A percentile compares a stretch with the other conserved stretches of the same genome.
Evolutionary conservation across 2,797 vertebrate genomes (phyloP).

Genomic region (Simalia tracyae): DNA sequence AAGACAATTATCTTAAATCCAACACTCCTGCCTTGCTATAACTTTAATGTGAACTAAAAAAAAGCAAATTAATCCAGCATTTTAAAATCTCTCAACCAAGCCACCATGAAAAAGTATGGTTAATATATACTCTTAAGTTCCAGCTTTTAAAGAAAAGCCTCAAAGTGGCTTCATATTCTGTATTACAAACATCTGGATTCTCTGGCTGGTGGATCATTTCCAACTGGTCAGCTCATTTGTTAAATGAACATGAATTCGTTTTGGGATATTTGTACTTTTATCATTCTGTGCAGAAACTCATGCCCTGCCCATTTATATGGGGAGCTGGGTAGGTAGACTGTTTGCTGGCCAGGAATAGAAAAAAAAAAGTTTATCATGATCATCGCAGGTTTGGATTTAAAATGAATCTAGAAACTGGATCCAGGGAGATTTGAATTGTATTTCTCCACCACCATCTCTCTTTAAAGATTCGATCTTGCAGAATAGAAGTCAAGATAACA

Average conservation of each 20-base stretch:
- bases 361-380: background rate
- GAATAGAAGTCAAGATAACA: background rate
- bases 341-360: background rate
- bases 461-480: background rate
- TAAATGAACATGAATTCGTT: background rate
- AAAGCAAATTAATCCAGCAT: background rate
- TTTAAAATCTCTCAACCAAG: background rate
- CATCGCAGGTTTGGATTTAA: background rate
- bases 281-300: background rate
- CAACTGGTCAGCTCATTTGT: background rate
- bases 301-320: background rate
- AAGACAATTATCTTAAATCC: background rate
- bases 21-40: background rate
- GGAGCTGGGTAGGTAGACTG: background rate
- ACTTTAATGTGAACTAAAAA: background rate
- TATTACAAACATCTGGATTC: background rate
- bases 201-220: background rate
- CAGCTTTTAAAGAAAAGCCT: background rate
- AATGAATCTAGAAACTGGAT: background rate
- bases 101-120: background rate
- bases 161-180: too few species aligned
- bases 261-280: background rate
- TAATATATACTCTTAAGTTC: background rate
- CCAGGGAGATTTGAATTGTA: background rate
- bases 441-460: background rate